Conservation (phyloP, 1,140 invertebrate genomes). For the Drosophila seguyi region DNA sequence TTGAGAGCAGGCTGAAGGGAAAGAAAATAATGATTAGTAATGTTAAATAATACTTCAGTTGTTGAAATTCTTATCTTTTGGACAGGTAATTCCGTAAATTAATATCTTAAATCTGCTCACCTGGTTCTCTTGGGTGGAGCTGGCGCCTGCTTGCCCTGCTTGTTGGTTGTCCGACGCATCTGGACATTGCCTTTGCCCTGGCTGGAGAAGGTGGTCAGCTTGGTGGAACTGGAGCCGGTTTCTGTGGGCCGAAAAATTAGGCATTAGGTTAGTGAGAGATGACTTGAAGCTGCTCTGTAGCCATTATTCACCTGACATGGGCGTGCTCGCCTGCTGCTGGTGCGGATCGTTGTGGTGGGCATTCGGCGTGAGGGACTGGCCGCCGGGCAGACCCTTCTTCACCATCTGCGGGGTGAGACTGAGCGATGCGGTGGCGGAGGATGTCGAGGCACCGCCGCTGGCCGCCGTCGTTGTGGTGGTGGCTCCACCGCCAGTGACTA, state of each 20-base stretch:
- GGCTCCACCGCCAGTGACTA: slow-evolving; percentile 21
- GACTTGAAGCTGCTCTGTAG: background rate
- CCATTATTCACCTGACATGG: slow-evolving; percentile 77
- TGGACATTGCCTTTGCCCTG: slow-evolving; percentile 89
- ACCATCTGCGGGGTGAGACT: slow-evolving; percentile 89
- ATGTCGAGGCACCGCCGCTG: slow-evolving; percentile 58
- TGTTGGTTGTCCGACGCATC: slow-evolving; percentile 93
- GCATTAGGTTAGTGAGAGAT: background rate
- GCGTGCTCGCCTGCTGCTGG: slow-evolving; percentile 74
- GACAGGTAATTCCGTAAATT: too few species aligned
- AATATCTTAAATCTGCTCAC: slow-evolving; percentile 85
- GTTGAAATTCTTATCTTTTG: too few species aligned
- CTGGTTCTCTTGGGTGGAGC: slow-evolving; percentile 97
- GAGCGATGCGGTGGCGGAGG: slow-evolving; percentile 85
- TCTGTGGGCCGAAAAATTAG: slow-evolving; percentile 78
- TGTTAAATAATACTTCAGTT: background rate
- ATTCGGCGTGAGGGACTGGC: slow-evolving; percentile 53
- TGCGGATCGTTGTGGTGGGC: slow-evolving; percentile 69
- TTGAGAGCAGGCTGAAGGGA: slow-evolving; percentile 90
- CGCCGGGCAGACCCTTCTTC: slow-evolving; percentile 88
- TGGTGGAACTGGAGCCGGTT: slow-evolving; percentile 87
- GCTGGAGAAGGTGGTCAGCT: slow-evolving; percentile 89
- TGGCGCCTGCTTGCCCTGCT: slow-evolving; percentile 96
- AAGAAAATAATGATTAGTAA: background rate
- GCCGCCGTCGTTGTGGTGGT: slow-evolving; percentile 37